These are phyloP conservation scores for Cyrtonyx montezumae DNA, from an alignment of 2,113 vertebrate species.

Conservation along the genomic window DNA sequence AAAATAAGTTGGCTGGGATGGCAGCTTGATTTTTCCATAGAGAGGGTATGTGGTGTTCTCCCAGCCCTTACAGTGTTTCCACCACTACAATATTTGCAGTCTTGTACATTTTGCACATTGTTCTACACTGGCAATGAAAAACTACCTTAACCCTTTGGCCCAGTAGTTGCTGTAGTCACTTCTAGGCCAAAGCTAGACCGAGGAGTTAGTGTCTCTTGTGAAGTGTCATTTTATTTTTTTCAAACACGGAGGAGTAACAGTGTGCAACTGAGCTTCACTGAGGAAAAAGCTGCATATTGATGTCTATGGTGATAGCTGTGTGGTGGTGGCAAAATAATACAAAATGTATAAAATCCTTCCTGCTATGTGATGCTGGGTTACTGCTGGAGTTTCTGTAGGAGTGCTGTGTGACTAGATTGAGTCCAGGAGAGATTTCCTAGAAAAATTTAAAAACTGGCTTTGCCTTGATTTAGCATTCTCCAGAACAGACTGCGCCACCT, in stretches of 20 bases:
- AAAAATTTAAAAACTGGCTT: not conserved
- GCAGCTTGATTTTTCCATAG: not conserved
- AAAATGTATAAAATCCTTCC: not conserved
- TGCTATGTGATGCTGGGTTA: not conserved
- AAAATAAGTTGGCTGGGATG: not conserved
- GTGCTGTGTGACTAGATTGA: not conserved
- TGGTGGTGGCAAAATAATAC: not conserved
- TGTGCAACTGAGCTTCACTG: not conserved
- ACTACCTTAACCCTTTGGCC: not conserved
- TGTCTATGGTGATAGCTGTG: not conserved
- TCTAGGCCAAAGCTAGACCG: not conserved
- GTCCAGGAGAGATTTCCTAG: not conserved
- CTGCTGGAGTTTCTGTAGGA: not conserved
- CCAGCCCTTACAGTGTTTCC: not conserved
- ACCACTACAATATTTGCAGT: not conserved
- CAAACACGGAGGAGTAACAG: not conserved
- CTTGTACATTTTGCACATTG: not conserved
- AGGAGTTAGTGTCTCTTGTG: not conserved
- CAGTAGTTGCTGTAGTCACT: not conserved
- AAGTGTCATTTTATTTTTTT: not conserved
- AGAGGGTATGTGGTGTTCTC: not conserved
- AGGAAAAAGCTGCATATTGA: not conserved
- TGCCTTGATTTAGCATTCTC: not conserved
- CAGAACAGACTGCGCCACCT: not conserved
- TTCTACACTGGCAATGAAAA: not conserved